phyloP scores from a whole-genome alignment of 2,113 vertebrate species.

The Pomatorhinus ruficollis region DNA sequence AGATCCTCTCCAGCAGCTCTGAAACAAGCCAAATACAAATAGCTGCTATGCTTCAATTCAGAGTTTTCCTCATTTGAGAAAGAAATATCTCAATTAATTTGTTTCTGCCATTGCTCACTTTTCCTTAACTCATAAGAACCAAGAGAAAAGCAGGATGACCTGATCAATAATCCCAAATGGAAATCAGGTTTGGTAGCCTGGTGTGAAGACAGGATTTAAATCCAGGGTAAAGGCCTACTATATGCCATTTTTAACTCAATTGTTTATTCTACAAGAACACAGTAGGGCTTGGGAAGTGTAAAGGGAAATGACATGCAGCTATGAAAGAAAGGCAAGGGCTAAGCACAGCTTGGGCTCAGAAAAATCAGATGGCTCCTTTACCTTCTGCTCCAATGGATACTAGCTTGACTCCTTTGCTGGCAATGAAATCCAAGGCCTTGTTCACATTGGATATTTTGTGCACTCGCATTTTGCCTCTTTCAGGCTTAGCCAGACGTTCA shows the following conservation, averaged over 20 bases:
- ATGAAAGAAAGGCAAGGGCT: background rate
- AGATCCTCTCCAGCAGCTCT: background rate
- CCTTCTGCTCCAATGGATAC: constrained; percentile 98
- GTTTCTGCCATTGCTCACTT: background rate
- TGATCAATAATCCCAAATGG: background rate
- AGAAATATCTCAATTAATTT: background rate
- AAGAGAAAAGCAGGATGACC: background rate
- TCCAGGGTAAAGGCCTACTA: background rate
- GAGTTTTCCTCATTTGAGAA: background rate
- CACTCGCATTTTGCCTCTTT: constrained; percentile 97
- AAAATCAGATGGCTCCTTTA: constrained; percentile 59
- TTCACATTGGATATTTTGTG: constrained; percentile 99
- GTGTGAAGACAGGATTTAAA: background rate
- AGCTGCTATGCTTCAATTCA: background rate
- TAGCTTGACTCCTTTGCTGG: constrained; percentile 97
- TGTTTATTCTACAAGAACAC: background rate
- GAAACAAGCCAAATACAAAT: background rate
- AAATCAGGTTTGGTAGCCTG: background rate
- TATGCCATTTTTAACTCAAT: background rate
- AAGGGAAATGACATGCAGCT: background rate
- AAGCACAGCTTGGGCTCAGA: background rate
- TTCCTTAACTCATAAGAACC: background rate
- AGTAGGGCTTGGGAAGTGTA: background rate
- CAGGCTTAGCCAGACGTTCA: constrained; percentile 96
- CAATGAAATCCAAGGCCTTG: constrained; percentile 95